Base-by-base conservation (phyloP, 2,113 vertebrate species). In the Odontesthes bonariensis region DNA sequence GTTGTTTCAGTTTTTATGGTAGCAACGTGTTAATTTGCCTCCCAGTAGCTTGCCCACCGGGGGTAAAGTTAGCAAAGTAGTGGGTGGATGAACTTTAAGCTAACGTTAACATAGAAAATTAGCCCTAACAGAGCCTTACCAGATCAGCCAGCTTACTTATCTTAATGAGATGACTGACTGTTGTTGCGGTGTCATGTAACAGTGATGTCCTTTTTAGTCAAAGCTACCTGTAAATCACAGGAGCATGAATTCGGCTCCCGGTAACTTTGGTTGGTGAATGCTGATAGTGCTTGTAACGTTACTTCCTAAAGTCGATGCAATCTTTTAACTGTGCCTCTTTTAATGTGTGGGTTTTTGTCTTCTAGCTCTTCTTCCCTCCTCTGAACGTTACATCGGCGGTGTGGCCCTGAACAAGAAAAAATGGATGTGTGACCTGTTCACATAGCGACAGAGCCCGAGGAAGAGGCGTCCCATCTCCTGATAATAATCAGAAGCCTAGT, bases 1-100 rank as follows among this genome's bases (percentile, higher is more conserved):
- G 22, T 35, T 49, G 5, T 16, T 40, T 44, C 58, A 84, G 53
- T 80, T 75, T 76, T 74, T 69, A n/a, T 47, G 51, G 54, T n/a
- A 19, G 49, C 13, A 54, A 27, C 47, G 38, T 82, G 61, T 82
- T 88, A 80, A 79, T 86, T 78, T 84, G 75, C 69, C 69, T 84
- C 67, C 6, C 27, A 69, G 81, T 89, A 83, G 88, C 88, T 61
- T 61, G 86, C 81, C 89, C 88, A 88, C 84, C 5, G 40, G 20
- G 20, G 46, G 31, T 38, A 85, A 88, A 91, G 88, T 91, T 90
- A 86, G 85, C 85, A 35, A 44, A 84, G 23, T 55, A 69, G 69
- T 79, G 71, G 63, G 42, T 77, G 64, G 80, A 68, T 77, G 64
- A 78, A 87, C 70, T 82, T 83, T 38, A 54, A 77, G 83, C 83